Evolutionary conservation across 2,888 invertebrate species (phyloP).

Genomic region (Lampropteryx suffumata): DNA sequence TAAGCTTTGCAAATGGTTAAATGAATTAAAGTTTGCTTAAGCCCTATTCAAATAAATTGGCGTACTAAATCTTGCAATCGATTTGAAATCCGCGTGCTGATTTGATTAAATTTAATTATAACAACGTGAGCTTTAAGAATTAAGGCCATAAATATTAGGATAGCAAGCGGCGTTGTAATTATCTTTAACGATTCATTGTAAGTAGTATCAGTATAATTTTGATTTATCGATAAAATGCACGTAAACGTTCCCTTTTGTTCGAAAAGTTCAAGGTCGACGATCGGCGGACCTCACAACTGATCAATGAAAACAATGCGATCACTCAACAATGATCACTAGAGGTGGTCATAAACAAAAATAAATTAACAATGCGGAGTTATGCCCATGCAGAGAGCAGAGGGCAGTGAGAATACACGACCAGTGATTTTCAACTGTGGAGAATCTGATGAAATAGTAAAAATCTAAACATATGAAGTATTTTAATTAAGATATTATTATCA

Average conservation of each 20-base stretch:
- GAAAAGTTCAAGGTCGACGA: constrained; percentile 54
- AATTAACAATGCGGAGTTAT: constrained; percentile 28
- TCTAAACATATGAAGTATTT: background rate
- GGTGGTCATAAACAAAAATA: constrained; percentile 29
- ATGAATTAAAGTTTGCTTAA: constrained; percentile 13
- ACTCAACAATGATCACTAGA: constrained; percentile 41
- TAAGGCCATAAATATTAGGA: constrained; percentile 41
- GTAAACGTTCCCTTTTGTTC: constrained; percentile 55
- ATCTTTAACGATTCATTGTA: constrained; percentile 56
- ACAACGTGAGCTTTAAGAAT: constrained; percentile 44
- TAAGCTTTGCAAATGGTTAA: constrained; percentile 1
- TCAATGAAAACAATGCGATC: constrained; percentile 44
- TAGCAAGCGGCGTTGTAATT: constrained; percentile 43
- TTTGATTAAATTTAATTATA: constrained; percentile 48
- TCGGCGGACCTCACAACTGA: constrained; percentile 39
- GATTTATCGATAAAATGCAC: constrained; percentile 54
- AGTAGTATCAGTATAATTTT: constrained; percentile 45
- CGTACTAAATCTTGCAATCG: constrained; percentile 13
- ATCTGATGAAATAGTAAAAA: constrained; percentile 9
- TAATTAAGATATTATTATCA: background rate
- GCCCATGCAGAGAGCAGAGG: constrained; percentile 10
- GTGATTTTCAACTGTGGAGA: constrained; percentile 6
- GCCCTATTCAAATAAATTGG: constrained; percentile 13
- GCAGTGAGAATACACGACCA: constrained; percentile 3
- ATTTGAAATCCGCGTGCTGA: constrained; percentile 23